Conservation (phyloP, 2,797 vertebrate species). For the Gambelia wislizenii region DNA sequence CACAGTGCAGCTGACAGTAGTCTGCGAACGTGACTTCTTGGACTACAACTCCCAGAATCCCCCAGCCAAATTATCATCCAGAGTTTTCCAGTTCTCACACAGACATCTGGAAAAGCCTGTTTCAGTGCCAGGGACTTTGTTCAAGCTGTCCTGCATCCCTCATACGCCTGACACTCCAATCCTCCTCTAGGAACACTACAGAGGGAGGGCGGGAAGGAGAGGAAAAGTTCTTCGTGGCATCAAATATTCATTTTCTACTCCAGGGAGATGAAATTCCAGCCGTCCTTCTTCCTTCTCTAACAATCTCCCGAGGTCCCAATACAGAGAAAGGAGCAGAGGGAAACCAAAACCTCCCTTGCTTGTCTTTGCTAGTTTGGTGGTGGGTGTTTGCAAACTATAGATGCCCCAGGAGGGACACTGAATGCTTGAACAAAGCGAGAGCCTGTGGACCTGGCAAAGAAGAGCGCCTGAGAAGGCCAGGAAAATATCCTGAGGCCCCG, state of each 20-base stretch:
- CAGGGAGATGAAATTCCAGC: neutral
- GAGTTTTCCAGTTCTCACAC: too few species aligned
- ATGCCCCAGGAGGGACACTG: neutral
- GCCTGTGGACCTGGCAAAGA: neutral
- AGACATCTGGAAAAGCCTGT: too few species aligned
- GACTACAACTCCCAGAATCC: too few species aligned
- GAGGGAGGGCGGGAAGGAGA: neutral
- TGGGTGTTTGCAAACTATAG: too few species aligned
- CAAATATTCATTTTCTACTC: neutral
- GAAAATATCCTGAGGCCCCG: neutral
- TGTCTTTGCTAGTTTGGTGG: neutral
- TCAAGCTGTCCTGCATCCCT: neutral
- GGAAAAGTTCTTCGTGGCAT: neutral
- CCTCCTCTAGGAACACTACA: too few species aligned
- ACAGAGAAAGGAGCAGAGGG: neutral
- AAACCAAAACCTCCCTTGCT: neutral
- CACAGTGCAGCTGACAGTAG: too few species aligned
- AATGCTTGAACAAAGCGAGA: neutral
- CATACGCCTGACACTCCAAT: too few species aligned
- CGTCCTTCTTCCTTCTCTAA: neutral
- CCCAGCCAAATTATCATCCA: too few species aligned
- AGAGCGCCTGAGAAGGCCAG: too few species aligned
- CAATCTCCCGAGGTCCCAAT: accelerated
- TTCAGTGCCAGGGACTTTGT: too few species aligned
- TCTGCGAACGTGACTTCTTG: too few species aligned